Base-by-base conservation (phyloP, 1,140 invertebrate species). In the Vanessa tameamea region DNA sequence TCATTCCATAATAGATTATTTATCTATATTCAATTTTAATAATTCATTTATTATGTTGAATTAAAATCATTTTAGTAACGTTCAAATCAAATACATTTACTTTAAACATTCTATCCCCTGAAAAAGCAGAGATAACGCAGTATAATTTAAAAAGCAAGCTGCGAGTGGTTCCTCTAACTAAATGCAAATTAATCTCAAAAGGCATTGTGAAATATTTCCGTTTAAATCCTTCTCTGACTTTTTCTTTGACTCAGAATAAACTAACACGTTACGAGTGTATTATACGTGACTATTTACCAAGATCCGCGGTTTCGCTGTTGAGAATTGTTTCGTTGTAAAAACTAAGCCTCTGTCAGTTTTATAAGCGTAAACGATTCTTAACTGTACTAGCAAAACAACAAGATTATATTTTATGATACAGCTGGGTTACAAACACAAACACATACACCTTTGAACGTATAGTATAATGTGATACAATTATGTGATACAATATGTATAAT, bases 131-230 rank as follows among this genome's bases (percentile, higher is more conserved):
- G 65, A 57, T 68, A 68, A 57, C 51, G 31, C 51, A n/a, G 53
- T 68, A 68, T 68, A 68, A 68, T 68, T 59, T 68, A 37, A 68
- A 61, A 68, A 57, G 51, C 66, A 57, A 68, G 51, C 31, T 53
- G 53, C 31, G 15, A 57, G 16, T 23, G 47, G 11, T 48, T 16
- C 47, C 47, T 11, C 53, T 68, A 57, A 57, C 66, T 57, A 37
- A 68, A 68, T 68, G 66, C 66, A 68, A 68, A 68, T 68, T 68
- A 57, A 55, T 55, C 66, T 59, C 66, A 57, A 59, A 67, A 57
- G 57, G 53, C 37, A 68, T 68, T 68, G 66, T 68, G 50, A 68
- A 68, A 68, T 59, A 59, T 47, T 59, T 68, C 37, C 37, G 23
- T 26, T 53, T 23, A 57, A 57, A 14, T 61, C 57, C 57, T 61